Conservation (phyloP, 2,113 vertebrate species). For the Pitta sordida region DNA sequence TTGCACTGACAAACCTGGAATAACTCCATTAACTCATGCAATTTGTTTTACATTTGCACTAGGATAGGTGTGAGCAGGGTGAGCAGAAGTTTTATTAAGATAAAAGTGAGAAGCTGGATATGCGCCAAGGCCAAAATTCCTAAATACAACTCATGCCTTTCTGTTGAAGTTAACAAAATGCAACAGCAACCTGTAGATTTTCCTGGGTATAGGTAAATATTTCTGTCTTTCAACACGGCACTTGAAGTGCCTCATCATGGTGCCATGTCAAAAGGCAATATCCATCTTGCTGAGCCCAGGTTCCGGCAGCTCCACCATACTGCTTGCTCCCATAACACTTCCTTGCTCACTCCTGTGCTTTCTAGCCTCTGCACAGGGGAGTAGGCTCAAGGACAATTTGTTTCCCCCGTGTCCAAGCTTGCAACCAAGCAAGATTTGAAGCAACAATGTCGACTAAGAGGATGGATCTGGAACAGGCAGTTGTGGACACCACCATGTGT, state of each 20-base stretch:
- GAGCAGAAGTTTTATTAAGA: neutral
- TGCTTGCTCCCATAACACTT: fast-evolving
- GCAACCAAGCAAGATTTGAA: neutral
- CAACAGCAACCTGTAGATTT: neutral
- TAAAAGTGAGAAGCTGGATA: neutral
- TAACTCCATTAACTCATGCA: neutral
- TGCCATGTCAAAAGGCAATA: neutral
- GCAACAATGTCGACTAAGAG: neutral
- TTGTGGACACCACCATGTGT: neutral
- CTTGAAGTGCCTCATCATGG: neutral
- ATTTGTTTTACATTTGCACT: neutral
- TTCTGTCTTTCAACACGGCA: fast-evolving
- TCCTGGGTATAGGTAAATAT: neutral
- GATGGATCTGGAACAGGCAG: neutral
- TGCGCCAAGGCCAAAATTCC: neutral
- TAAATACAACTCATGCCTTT: neutral
- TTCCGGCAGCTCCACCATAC: fast-evolving
- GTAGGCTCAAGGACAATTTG: fast-evolving
- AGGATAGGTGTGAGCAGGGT: neutral
- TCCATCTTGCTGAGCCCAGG: fast-evolving
- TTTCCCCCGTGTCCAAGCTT: neutral
- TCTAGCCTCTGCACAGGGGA: fast-evolving
- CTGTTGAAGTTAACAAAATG: neutral
- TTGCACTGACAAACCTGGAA: neutral
- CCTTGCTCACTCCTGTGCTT: neutral